Evolutionary conservation across 2,797 vertebrate species (phyloP), one percentile per base, ranked within the genome.

Genomic region (Myotis findleyi): DNA sequence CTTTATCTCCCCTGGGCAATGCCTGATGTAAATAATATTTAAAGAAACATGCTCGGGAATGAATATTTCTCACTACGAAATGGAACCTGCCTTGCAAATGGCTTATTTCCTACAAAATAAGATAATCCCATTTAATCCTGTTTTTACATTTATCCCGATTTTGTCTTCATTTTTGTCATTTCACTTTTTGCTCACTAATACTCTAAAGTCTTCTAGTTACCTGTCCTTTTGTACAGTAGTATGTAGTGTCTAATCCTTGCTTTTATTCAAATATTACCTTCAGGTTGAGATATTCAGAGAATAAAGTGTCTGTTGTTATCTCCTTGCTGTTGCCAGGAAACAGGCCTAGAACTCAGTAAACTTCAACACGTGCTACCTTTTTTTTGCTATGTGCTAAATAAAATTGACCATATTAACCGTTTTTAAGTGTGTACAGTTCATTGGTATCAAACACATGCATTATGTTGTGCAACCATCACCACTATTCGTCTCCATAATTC

Each of bases 41-140:
- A 91, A 62, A 94, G 57, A 64, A 77, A 80, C 20, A 38, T 89
- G 20, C 62, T 86, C 69, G 25, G 16, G 25, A 79, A 69, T 62
- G 84, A 80, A 68, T 79, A 23, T 90, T 92, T 88, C 44, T 89
- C 73, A 49, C 69, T 95, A 49, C 11, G 79, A 72, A 84, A 69
- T 53, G 3, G 66, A 95, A 85, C 16, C 41, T 89, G n/a, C 71
- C 41, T 90, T 95, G n/a, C 53, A 69, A 59, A 38, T 81, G 53
- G 27, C 23, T 79, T 88, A 68, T 91, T 95, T 94, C 59, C 68
- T 93, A 83, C 36, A 87, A 80, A 90, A 64, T 77, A 51, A 88
- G 17, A 44, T 55, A 68, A 89, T 47, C 59, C 18, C 18, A 86
- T 23, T 88, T 88, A 53, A 55, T 92, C 16, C 41, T 94, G 7